Conservation (phyloP, 2,888 invertebrate species). For the Protonemura montana region DNA sequence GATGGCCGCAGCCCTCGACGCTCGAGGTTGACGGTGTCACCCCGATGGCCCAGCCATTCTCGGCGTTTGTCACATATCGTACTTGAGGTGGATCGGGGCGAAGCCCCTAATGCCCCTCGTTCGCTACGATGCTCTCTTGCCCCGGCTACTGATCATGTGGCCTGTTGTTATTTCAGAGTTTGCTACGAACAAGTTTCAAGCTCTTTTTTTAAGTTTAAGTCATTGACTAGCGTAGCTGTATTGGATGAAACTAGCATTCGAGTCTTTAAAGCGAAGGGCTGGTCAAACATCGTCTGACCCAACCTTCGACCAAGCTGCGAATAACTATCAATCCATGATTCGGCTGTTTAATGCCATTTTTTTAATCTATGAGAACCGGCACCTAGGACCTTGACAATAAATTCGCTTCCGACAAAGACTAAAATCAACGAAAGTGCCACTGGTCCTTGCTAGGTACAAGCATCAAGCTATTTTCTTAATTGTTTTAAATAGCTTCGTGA, state of each 20-base stretch:
- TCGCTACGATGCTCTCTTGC: constrained; percentile 48
- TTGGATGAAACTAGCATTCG: too few species aligned
- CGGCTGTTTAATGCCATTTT: background rate
- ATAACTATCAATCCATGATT: background rate
- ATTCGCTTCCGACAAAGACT: background rate
- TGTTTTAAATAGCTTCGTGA: too few species aligned
- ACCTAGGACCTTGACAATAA: background rate
- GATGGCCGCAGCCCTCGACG: constrained; percentile 69
- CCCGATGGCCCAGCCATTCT: constrained; percentile 76
- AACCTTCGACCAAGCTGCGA: too few species aligned
- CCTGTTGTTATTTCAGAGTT: background rate
- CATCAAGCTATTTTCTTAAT: too few species aligned
- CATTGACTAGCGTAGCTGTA: too few species aligned
- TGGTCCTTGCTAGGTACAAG: background rate
- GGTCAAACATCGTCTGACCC: too few species aligned
- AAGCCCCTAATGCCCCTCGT: constrained; percentile 54
- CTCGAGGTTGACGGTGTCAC: constrained; percentile 81
- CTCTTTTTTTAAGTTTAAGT: too few species aligned
- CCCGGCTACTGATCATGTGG: constrained; percentile 17
- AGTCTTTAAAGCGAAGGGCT: too few species aligned
- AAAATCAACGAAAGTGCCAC: background rate
- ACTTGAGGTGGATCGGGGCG: constrained; percentile 47
- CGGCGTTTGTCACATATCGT: constrained; percentile 69
- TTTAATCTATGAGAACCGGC: background rate
- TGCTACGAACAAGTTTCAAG: too few species aligned